Evolutionary conservation across 2,797 vertebrate genomes (phyloP).

Genomic region (Anniella stebbinsi): DNA sequence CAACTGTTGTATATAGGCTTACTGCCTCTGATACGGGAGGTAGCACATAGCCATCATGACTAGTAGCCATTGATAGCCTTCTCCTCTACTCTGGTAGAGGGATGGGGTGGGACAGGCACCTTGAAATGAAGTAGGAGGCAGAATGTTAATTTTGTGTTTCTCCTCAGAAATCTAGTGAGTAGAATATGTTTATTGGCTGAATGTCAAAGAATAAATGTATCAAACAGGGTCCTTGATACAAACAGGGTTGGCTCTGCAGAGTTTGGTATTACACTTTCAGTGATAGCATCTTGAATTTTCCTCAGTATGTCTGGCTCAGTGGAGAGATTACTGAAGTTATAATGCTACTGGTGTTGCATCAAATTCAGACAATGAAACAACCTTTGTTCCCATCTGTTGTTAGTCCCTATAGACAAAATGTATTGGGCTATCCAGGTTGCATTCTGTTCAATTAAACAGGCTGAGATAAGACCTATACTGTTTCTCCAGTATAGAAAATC

Average conservation of each 20-base stretch:
- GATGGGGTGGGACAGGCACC: neutral
- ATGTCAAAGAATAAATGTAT: slow-evolving; percentile 38
- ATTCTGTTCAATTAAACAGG: slow-evolving; percentile 69
- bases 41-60: too few species aligned
- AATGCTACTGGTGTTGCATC: slow-evolving; percentile 60
- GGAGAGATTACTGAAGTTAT: slow-evolving; percentile 51
- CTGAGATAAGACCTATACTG: slow-evolving; percentile 57
- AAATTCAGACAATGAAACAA: slow-evolving; percentile 63
- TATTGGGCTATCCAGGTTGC: slow-evolving; percentile 56
- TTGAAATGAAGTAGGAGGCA: slow-evolving; percentile 19
- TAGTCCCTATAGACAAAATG: slow-evolving; percentile 49
- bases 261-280: slow-evolving; percentile 52
- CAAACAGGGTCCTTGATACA: slow-evolving; percentile 46
- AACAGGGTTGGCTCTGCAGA: slow-evolving; percentile 45
- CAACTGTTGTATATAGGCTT: too few species aligned
- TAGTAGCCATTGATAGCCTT: too few species aligned
- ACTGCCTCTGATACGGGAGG: too few species aligned
- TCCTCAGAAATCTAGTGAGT: neutral
- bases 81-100: neutral
- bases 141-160: slow-evolving; percentile 39
- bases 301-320: slow-evolving; percentile 57
- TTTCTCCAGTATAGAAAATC: slow-evolving; percentile 59
- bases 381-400: slow-evolving; percentile 48
- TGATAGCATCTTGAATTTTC: slow-evolving; percentile 55
- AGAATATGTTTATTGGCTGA: slow-evolving; percentile 48